Evolutionary conservation across 2,113 vertebrate species (phyloP), one percentile per base, ranked within the genome.

Genomic region (Peromyscus leucopus): DNA sequence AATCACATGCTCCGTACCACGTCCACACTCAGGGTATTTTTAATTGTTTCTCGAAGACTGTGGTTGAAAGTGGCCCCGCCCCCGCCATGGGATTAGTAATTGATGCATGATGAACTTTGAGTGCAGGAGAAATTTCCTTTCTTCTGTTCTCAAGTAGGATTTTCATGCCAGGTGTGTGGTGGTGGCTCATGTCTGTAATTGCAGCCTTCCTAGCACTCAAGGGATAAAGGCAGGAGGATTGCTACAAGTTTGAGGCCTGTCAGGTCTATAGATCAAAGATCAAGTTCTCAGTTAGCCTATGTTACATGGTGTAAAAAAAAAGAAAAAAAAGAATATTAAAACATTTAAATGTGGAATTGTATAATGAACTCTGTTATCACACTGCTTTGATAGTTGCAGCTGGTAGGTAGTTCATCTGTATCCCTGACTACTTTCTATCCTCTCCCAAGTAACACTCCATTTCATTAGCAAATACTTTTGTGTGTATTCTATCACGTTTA

Each of bases 391-490:
- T 51, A 48, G 51, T 83, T 69, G 39, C 2, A 80, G 12, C 82
- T 72, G 7, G n/a, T 80, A 48, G n/a, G 12, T 36, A n/a, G 57
- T 72, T 95, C 24, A 26, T 72, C 46, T 85, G 0, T 42, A 16
- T 65, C 82, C 26, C 13, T 88, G 0, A 22, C 46, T 91, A 1
- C 59, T 72, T 85, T 33, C 80, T 16, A 55, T 12, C 31, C 9
- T 42, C 39, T 93, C 46, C 31, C 7, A 89, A 48, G 87, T 4
- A 39, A 9, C n/a, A 6, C 89, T 86, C 79, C 59, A 46, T 93
- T 92, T 95, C 42, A 93, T 69, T 39, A 69, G 48, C 57, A 91
- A 59, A 85, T 76, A 80, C 57, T 69, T 95, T 36, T 11, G 13
- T 63, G 55, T 46, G 7, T 93, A 24, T 97, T 91, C 55, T 95